Percentiles rank a stretch among this genome's conserved stretches.
Evolutionary conservation across 92 coral and sea anemone genomes (phyloP).

Genomic region (Micromussa lordhowensis): DNA sequence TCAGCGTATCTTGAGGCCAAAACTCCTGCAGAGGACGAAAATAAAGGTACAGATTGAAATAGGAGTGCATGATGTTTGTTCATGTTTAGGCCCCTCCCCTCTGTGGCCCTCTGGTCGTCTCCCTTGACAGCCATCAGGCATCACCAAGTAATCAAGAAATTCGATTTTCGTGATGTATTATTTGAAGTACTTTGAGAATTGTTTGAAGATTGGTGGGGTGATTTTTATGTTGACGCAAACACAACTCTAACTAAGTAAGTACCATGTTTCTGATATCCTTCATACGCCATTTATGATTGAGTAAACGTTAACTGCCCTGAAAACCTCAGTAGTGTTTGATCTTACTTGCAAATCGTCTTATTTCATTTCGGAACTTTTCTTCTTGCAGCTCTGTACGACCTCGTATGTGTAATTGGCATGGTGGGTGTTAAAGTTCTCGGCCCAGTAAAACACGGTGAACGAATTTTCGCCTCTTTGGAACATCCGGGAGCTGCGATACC

Average conservation of each 20-base stretch:
- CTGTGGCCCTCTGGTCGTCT: background rate
- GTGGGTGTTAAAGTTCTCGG: slow-evolving; percentile 92
- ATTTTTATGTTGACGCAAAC: background rate
- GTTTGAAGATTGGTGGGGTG: background rate
- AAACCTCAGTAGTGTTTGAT: background rate
- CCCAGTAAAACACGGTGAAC: slow-evolving; percentile 87
- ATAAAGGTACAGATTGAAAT: slow-evolving; percentile 50
- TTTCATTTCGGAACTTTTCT: background rate
- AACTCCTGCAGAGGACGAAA: slow-evolving; percentile 62
- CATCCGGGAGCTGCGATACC: slow-evolving; percentile 93
- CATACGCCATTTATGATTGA: background rate
- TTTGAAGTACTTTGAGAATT: too few relatives aligned
- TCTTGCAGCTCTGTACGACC: slow-evolving; percentile 74
- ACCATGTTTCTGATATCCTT: background rate
- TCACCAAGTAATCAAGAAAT: background rate
- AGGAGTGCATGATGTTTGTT: background rate
- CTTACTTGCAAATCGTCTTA: background rate
- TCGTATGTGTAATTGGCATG: slow-evolving; percentile 97
- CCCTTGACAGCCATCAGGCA: background rate
- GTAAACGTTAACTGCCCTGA: background rate
- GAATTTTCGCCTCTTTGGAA: slow-evolving; percentile 90
- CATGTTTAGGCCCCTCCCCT: background rate
- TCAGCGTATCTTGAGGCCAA: slow-evolving; percentile 98
- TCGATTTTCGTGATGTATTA: background rate
- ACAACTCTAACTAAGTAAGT: background rate